Conservation (phyloP, 2,888 invertebrate genomes). For the Ctena decussata region DNA sequence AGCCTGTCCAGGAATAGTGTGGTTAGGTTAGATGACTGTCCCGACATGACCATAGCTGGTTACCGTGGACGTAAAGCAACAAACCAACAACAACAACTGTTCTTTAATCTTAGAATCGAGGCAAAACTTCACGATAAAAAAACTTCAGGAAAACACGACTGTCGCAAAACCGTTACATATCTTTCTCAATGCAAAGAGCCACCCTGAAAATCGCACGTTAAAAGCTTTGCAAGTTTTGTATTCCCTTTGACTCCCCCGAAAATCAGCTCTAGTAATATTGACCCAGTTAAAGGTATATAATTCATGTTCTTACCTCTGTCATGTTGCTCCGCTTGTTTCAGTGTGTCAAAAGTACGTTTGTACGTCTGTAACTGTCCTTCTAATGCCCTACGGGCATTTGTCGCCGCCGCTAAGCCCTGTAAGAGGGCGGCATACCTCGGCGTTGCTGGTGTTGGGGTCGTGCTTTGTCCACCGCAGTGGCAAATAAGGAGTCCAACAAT, state of each 20-base stretch:
- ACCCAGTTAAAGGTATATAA: not conserved
- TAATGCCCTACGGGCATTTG: conserved; percentile 39
- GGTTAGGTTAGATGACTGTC: too few relatives aligned
- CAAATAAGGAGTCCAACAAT: too few relatives aligned
- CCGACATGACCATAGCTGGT: too few relatives aligned
- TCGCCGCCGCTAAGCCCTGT: conserved; percentile 37
- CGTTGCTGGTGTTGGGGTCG: not conserved
- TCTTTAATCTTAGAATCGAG: too few relatives aligned
- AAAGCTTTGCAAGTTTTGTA: not conserved
- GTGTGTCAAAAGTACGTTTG: conserved; percentile 17
- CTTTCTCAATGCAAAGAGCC: not conserved
- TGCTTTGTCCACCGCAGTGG: too few relatives aligned
- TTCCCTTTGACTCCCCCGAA: not conserved
- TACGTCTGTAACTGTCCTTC: conserved; percentile 26
- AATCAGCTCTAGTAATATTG: not conserved
- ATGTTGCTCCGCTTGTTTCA: conserved; percentile 14
- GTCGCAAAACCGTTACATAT: too few relatives aligned
- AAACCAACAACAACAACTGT: too few relatives aligned
- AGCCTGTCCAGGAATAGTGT: too few relatives aligned
- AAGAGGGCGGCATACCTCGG: conserved; percentile 45
- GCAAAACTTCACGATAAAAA: not conserved
- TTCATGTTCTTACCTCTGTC: conserved; percentile 30
- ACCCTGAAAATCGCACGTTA: not conserved
- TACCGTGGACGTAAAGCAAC: too few relatives aligned
- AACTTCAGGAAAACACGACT: not conserved